Evolutionary conservation across 1,140 invertebrate genomes (phyloP).

Genomic region (Pseudoatta argentina): DNA sequence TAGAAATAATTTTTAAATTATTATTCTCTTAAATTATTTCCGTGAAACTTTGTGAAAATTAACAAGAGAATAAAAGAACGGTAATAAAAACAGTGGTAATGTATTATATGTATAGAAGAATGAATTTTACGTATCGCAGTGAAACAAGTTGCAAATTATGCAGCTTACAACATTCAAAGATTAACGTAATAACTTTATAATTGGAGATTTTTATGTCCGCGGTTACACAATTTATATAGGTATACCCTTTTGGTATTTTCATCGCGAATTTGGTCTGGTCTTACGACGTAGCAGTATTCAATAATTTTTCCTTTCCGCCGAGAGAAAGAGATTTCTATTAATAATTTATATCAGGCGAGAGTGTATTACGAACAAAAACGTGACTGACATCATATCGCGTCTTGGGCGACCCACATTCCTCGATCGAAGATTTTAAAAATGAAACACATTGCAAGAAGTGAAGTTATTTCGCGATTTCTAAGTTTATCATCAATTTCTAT

Average conservation of each 20-base stretch:
- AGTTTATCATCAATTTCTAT: background rate
- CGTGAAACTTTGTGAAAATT: constrained; percentile 10
- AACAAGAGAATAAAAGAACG: background rate
- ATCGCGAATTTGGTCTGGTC: background rate
- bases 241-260: constrained; percentile 3
- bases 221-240: background rate
- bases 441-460: constrained; percentile 5
- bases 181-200: constrained; percentile 41
- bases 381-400: constrained; percentile 35
- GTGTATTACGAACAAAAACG: constrained; percentile 55
- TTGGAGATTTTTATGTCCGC: constrained; percentile 15
- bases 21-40: constrained; percentile 8
- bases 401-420: constrained; percentile 35
- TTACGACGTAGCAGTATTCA: constrained; percentile 7
- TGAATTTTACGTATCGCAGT: background rate
- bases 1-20: constrained; percentile 2
- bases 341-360: constrained; percentile 50
- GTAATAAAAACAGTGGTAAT: constrained; percentile 1
- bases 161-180: background rate
- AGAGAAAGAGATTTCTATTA: constrained; percentile 53
- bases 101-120: background rate
- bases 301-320: constrained; percentile 16
- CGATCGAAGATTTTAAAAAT: constrained; percentile 54
- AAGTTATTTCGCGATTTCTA: background rate
- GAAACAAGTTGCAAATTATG: constrained; percentile 13